Evolutionary conservation across 2,113 vertebrate species (phyloP).

Genomic region (Anguilla rostrata): DNA sequence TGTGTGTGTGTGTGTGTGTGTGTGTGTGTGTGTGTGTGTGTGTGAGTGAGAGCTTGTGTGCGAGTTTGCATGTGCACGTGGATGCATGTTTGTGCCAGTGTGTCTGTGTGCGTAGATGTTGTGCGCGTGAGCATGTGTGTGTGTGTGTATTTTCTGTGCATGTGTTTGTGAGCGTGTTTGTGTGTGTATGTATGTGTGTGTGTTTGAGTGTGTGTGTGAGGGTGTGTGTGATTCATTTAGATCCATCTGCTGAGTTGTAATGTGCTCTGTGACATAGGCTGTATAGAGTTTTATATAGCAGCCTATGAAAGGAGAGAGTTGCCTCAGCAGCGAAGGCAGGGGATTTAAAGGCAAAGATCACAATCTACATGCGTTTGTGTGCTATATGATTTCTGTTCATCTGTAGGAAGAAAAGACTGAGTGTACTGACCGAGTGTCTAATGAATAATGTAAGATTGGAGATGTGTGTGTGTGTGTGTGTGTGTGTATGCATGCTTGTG

Average conservation of each 20-base stretch:
- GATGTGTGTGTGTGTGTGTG: not conserved
- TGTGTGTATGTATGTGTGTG: too few relatives aligned
- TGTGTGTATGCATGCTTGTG: too few relatives aligned
- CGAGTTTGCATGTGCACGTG: too few relatives aligned
- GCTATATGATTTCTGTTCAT: not conserved
- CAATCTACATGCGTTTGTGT: not conserved
- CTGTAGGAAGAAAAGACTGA: not conserved
- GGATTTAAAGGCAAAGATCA: too few relatives aligned
- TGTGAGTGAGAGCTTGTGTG: not conserved
- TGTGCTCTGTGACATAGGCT: not conserved
- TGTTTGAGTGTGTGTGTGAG: not conserved
- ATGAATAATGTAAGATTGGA: not conserved
- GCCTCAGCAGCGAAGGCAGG: too few relatives aligned
- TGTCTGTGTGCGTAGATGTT: not conserved
- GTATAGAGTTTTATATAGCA: not conserved
- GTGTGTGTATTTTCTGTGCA: too few relatives aligned
- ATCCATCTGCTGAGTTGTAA: not conserved
- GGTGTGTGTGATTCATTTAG: not conserved
- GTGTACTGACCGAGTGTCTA: not conserved
- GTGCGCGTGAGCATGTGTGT: not conserved
- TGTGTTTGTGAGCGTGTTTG: not conserved
- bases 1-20: not conserved
- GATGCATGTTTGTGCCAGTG: too few relatives aligned
- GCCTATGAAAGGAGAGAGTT: not conserved
- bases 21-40: not conserved